These are phyloP conservation scores for Lutjanus campechanus DNA, from an alignment of 2,797 vertebrate genomes.

Conservation along the genomic window DNA sequence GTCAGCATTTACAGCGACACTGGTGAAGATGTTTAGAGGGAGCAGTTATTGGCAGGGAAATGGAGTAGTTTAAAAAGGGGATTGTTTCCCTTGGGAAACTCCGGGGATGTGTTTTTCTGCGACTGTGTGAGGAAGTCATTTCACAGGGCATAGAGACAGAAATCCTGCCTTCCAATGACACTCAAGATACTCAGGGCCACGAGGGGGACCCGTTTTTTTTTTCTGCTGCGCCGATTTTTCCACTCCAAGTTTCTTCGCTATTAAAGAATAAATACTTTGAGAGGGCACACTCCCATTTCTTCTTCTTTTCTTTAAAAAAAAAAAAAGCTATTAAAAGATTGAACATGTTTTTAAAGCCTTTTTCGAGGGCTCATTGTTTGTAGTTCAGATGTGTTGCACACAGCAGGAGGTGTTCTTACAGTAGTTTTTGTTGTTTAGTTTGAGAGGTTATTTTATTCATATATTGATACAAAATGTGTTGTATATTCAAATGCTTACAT, in stretches of 20 bases:
- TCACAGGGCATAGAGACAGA: constrained; percentile 45
- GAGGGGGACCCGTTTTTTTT: constrained; percentile 30
- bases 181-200: constrained; percentile 39
- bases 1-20: constrained; percentile 52
- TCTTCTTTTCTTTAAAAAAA: neutral
- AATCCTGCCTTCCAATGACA: constrained; percentile 39
- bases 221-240: neutral
- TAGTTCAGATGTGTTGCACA: neutral
- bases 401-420: neutral
- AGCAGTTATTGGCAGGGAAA: constrained; percentile 55
- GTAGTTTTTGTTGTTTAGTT: neutral
- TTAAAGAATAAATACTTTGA: constrained; percentile 36
- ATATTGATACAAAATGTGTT: constrained; percentile 15
- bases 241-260: constrained; percentile 22
- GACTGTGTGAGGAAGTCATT: constrained; percentile 53
- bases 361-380: constrained; percentile 3
- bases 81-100: constrained; percentile 49
- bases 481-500: constrained; percentile 7
- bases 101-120: constrained; percentile 45
- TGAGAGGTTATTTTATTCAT: neutral
- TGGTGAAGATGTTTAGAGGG: constrained; percentile 45
- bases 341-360: neutral
- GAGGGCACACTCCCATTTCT: constrained; percentile 7
- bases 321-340: constrained; percentile 18
- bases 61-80: constrained; percentile 43